Base-by-base conservation (phyloP, 2,888 invertebrate species). In the Eubasilissa splendida region DNA sequence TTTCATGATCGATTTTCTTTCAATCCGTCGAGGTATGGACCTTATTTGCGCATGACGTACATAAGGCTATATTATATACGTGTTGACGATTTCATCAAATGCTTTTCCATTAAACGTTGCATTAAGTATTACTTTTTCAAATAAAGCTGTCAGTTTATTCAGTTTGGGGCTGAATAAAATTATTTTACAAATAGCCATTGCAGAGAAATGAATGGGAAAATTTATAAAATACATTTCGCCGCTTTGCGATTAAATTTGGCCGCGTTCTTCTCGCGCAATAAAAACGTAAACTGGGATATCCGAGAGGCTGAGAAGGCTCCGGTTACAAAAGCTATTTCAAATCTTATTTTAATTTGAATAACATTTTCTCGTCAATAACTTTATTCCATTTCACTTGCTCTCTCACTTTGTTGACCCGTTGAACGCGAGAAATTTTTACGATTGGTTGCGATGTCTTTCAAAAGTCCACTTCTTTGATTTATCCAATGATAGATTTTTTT, bases 281-380 rank as follows among this genome's bases (percentile, higher is more conserved):
- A 54, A 71, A 71, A 56, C 71, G 56, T 56, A 71, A 71, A 31
- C 71, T 12, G 14, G 31, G 56, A 68, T 68, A 52, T n/a, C 52
- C 71, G 54, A 56, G 31, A 22, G 54, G 5, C 71, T 31, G 3
- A 33, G 68, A 59, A 63, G n/a, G 73, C 73, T 73, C 74, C 74
- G 73, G 54, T 53, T 54, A 79, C 73, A 79, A 79, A 79, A 74
- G 73, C 63, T 33, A 53, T 56, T 56, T 79, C 63, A 71, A 65
- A 79, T 79, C 56, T 63, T 65, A 79, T 73, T 73, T 79, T 79
- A 63, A 79, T 73, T 79, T 73, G 63, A 63, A 79, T 63, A 53
- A 73, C 71, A 73, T 79, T 74, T 59, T 59, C 50, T 60, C 60
- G 31, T 74, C 59, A 59, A 59, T 74, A 74, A 59, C 59, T 74